These are phyloP conservation scores for Nestor notabilis DNA, from an alignment of 2,113 vertebrate genomes.

Conservation along the genomic window DNA sequence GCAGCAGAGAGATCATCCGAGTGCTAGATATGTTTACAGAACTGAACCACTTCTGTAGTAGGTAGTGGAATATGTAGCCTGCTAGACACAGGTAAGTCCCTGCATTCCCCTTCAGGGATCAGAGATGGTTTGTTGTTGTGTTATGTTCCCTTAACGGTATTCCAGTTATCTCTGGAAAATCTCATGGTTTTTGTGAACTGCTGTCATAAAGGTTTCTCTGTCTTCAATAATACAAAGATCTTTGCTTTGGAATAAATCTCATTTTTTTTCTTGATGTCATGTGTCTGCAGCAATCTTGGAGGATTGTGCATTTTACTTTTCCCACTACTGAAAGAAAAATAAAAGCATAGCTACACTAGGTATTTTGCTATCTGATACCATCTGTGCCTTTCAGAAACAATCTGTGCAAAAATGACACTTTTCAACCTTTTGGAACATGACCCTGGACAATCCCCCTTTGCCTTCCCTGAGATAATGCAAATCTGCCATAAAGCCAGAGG, in stretches of 20 bases:
- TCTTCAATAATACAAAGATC: not conserved
- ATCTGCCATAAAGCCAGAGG: not conserved
- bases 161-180: constrained; percentile 1
- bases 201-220: not conserved
- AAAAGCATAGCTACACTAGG: not conserved
- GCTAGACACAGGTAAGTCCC: not conserved
- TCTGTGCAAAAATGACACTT: not conserved
- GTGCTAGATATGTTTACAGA: constrained; percentile 10
- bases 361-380: not conserved
- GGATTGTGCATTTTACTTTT: not conserved
- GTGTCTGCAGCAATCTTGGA: not conserved
- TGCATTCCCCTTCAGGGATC: not conserved
- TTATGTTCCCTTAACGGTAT: not conserved
- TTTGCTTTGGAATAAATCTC: not conserved
- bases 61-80: not conserved
- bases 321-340: not conserved
- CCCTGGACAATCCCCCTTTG: not conserved
- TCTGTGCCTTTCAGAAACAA: not conserved
- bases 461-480: not conserved
- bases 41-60: not conserved
- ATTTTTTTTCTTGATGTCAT: not conserved
- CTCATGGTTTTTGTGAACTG: not conserved
- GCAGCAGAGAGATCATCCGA: not conserved
- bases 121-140: not conserved
- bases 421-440: not conserved